phyloP scores from a whole-genome alignment of 2,888 invertebrate genomes.

The Mantis religiosa region DNA sequence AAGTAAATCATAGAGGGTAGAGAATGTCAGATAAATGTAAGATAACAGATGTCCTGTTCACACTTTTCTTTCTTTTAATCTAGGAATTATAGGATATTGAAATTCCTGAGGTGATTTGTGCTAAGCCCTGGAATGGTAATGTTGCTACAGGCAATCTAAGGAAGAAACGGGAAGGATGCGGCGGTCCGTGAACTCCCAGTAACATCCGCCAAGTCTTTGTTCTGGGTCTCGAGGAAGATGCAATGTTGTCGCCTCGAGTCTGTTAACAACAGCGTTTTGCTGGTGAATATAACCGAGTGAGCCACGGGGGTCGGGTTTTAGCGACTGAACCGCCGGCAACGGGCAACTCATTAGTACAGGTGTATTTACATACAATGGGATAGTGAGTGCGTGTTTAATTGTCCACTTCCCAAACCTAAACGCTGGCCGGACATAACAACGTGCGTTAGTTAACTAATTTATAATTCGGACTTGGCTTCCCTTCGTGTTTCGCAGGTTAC shows the following conservation, averaged over 20 bases:
- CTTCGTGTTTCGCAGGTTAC: not conserved
- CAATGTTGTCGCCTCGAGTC: not conserved
- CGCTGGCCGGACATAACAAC: not conserved
- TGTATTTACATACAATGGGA: constrained; percentile 6
- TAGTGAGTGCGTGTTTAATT: not conserved
- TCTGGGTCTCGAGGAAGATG: not conserved
- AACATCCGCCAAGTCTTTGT: not conserved
- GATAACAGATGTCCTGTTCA: no score
- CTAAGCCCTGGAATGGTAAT: no score
- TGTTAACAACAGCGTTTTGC: not conserved
- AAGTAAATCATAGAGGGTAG: no score
- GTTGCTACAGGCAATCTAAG: no score
- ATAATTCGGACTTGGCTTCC: not conserved
- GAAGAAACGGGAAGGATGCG: not conserved
- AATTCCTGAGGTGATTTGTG: no score
- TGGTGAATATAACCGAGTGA: not conserved
- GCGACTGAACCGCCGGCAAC: not conserved
- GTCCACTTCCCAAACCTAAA: not conserved
- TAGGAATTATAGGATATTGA: no score
- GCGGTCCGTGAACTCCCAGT: not conserved
- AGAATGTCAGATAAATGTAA: no score
- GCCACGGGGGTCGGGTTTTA: not conserved
- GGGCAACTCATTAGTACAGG: not conserved
- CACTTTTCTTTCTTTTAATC: no score
- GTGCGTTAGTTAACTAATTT: not conserved